Evolutionary conservation across 2,797 vertebrate species (phyloP), one percentile per base, ranked within the genome.

Genomic region (Cynopterus sphinx): DNA sequence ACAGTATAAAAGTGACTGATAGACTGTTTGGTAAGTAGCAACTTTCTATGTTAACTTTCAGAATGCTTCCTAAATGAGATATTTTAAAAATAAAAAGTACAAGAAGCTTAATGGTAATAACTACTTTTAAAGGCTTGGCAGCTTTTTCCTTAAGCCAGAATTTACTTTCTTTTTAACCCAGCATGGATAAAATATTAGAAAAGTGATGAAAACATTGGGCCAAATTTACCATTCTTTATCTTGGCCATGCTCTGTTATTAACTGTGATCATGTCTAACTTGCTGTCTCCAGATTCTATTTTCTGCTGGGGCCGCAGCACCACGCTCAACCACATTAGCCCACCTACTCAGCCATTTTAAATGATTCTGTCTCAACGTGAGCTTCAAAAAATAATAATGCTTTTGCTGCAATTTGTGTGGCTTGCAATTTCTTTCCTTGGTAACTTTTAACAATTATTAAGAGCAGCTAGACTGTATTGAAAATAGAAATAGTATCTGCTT

Each of bases 71-170:
- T 78, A 59, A 86, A 67, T 84, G 55, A 93, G 49, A 43, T 16
- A 59, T 33, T 95, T 88, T 90, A 46, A 77, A 96, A 94, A 85
- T 61, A 78, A 82, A 89, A 84, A 90, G 3, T 59, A 63, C 17
- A 57, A 19, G 22, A 31, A 63, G 2, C 21, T 77, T 93, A 78
- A 71, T 91, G 68, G 24, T 74, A 96, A 63, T 87, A 78, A 22
- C 21, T 83, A 51, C 51, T 74, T 74, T 41, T 49, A 92, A 87
- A 89, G 31, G 3, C 9, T 73, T 87, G 78, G 8, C 31, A 74
- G 36, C 17, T 91, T 59, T 83, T 65, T 36, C 26, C 12, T 71
- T 11, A 88, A 88, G 70, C 13, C 70, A 67, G 55, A 59, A 91
- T 73, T 91, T 79, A 28, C 15, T 65, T 78, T 53, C 36, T 71